Percentiles rank a stretch among this genome's conserved stretches.
Evolutionary conservation across 2,113 vertebrate genomes (phyloP).

Genomic region (Pungitius pungitius): DNA sequence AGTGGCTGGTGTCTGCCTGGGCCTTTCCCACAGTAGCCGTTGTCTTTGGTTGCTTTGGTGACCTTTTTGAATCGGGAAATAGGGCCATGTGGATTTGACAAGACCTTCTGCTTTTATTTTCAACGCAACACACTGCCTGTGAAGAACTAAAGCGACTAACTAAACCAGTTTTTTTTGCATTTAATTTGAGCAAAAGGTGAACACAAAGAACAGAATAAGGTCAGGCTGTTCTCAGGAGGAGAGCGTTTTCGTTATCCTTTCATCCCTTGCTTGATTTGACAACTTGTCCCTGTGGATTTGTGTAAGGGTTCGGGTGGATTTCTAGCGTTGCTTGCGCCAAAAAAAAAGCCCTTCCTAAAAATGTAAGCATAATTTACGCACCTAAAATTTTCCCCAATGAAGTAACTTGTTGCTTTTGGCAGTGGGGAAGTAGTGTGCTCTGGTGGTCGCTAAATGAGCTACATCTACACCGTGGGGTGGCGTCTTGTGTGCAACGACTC

Average conservation of each 20-base stretch:
- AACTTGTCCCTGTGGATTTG: conserved; percentile 19
- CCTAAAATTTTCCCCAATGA: conserved; percentile 17
- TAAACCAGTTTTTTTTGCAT: conserved; percentile 28
- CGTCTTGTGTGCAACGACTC: conserved; percentile 23
- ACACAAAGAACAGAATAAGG: conserved; percentile 36
- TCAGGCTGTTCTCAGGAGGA: conserved; percentile 19
- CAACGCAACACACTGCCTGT: background rate
- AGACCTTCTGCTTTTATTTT: conserved; percentile 3
- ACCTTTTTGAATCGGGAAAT: conserved; percentile 65
- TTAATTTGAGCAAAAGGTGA: conserved; percentile 35
- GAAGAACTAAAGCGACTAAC: conserved; percentile 1
- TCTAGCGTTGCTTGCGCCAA: conserved; percentile 20
- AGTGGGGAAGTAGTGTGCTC: conserved; percentile 52
- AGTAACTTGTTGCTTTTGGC: conserved; percentile 8
- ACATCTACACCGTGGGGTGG: conserved; percentile 16
- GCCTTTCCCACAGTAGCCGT: conserved; percentile 44
- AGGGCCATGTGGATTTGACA: conserved; percentile 46
- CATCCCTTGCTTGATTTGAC: conserved; percentile 23
- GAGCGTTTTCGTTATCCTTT: background rate
- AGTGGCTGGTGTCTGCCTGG: conserved; percentile 29
- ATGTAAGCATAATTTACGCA: conserved; percentile 32
- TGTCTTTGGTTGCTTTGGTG: conserved; percentile 61
- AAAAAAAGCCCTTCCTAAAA: conserved; percentile 4
- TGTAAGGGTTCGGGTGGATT: conserved; percentile 35
- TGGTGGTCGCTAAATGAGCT: conserved; percentile 57